Evolutionary conservation across 2,113 vertebrate species (phyloP), one percentile per base, ranked within the genome.

Genomic region (Gobiocypris rarus): DNA sequence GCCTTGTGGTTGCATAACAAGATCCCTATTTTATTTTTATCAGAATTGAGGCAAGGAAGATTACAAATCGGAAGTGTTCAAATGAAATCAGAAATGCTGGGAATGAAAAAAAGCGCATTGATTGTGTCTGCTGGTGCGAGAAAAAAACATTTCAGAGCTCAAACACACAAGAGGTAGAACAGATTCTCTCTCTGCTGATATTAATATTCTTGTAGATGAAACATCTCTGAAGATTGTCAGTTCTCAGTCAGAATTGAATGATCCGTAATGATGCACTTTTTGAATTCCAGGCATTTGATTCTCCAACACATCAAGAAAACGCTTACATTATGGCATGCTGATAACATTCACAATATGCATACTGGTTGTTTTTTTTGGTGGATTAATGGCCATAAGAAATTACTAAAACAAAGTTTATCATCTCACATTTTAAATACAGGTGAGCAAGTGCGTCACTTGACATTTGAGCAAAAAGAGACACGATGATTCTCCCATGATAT

Each of bases 91-190:
- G 31, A 70, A 81, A 5, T 58, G 61, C n/a, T 69, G 61, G 24
- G 13, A 38, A 31, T 48, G 4, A 70, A 15, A 13, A 70, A 78
- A n/a, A 80, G 52, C 2, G 9, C 45, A 10, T 41, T 17, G 34
- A 41, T 54, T 50, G 73, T 75, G 43, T 83, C 14, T 83, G 82
- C 82, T 83, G 82, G 61, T 84, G 82, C 14, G 34, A 34, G 3
- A 67, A 67, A 77, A 45, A 41, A 31, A 14, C 50, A 70, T n/a
- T 26, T 19, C 38, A 24, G 15, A 43, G 80, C 34, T 77, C 75
- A 77, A 58, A 59, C 34, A 77, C 24, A 79, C 15, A 48, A 28
- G 71, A 75, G 81, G 81, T 83, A 83, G 81, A 83, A 65, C 9
- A 83, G 28, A 80, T 26, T 59, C 38, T 63, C 43, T 74, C 24